A percentile compares a stretch with the other conserved stretches of the same genome.
Evolutionary conservation across 2,113 vertebrate species (phyloP).

Genomic region (Peromyscus maniculatus): DNA sequence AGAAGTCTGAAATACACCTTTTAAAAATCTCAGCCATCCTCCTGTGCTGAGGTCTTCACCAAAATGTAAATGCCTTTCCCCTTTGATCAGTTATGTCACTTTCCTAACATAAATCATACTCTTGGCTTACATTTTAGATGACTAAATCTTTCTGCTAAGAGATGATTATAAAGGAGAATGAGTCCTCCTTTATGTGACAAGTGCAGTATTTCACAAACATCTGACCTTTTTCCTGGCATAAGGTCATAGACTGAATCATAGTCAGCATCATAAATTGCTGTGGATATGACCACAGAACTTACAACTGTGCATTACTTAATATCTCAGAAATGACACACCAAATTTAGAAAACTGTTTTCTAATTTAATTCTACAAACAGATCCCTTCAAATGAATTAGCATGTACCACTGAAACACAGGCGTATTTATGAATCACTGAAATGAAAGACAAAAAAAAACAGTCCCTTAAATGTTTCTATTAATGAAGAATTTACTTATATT

Average conservation of each 20-base stretch:
- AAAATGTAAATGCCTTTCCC: neutral
- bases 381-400: neutral
- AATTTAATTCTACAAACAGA: neutral
- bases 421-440: conserved; percentile 6
- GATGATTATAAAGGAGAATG: neutral
- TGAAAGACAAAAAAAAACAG: neutral
- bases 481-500: neutral
- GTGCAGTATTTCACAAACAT: neutral
- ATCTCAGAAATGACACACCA: neutral
- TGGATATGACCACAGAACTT: neutral
- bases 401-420: neutral
- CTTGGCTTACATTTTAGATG: neutral
- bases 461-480: neutral
- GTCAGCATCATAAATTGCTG: neutral
- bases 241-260: neutral
- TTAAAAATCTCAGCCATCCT: neutral
- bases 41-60: neutral
- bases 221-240: neutral
- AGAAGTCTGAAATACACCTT: neutral
- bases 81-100: neutral
- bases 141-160: neutral
- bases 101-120: neutral
- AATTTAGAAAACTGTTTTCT: neutral
- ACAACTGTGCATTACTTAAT: neutral
- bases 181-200: neutral